phyloP scores from a whole-genome alignment of 2,797 vertebrate genomes.

The Etheostoma perlongum region DNA sequence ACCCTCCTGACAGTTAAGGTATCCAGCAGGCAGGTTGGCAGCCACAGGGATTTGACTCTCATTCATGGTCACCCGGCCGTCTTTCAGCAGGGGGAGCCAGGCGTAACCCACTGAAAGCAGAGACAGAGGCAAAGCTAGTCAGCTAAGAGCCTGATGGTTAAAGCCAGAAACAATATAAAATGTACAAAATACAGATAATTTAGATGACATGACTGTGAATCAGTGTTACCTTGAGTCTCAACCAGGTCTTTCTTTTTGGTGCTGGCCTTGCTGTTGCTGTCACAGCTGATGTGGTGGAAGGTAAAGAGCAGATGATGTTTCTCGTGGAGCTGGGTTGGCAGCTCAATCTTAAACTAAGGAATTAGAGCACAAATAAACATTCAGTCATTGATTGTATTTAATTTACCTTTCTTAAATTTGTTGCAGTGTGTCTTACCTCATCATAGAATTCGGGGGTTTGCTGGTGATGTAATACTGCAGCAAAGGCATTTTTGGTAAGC shows the following conservation, averaged over 20 bases:
- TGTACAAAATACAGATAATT: background rate
- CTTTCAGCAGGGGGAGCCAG: slow-evolving; percentile 95
- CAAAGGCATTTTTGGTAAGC: slow-evolving; percentile 92
- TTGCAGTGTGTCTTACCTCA: slow-evolving; percentile 84
- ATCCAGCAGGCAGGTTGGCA: slow-evolving; percentile 91
- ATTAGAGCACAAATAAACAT: slow-evolving; percentile 12
- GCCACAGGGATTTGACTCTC: slow-evolving; percentile 92
- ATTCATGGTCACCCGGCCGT: slow-evolving; percentile 92
- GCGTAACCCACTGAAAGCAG: slow-evolving; percentile 90
- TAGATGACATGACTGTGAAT: background rate
- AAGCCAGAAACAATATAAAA: background rate
- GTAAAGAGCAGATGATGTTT: slow-evolving; percentile 97
- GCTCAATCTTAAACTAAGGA: slow-evolving; percentile 93
- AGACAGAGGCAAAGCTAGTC: slow-evolving; percentile 7
- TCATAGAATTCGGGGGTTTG: slow-evolving; percentile 98
- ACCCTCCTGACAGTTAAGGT: slow-evolving; percentile 92
- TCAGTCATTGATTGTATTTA: background rate
- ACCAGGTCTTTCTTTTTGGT: slow-evolving; percentile 92
- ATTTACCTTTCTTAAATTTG: background rate
- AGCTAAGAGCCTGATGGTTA: slow-evolving; percentile 9
- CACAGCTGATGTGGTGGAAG: slow-evolving; percentile 96
- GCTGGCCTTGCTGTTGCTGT: slow-evolving; percentile 91
- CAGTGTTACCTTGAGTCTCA: slow-evolving; percentile 90
- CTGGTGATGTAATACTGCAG: slow-evolving; percentile 95
- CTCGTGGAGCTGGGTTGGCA: slow-evolving; percentile 95